These are phyloP conservation scores for Sphaerodactylus townsendi DNA, from an alignment of 2,113 vertebrate genomes.

Conservation along the genomic window DNA sequence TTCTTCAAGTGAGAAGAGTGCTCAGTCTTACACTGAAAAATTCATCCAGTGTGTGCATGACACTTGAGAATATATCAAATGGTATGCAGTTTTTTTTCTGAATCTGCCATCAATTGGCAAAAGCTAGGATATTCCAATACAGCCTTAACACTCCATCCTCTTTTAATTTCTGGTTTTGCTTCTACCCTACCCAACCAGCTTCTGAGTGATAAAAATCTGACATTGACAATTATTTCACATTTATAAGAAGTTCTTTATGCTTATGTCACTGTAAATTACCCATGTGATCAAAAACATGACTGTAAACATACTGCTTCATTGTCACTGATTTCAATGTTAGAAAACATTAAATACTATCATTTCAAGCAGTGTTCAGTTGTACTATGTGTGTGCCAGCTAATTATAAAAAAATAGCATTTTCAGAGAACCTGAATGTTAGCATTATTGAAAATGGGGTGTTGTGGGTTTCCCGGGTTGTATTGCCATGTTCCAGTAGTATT, in stretches of 20 bases:
- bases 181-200: constrained; percentile 51
- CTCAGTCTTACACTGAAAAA: not conserved
- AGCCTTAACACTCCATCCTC: constrained; percentile 57
- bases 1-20: not conserved
- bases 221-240: constrained; percentile 52
- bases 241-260: constrained; percentile 47
- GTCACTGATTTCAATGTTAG: not conserved
- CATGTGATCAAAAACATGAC: constrained; percentile 25
- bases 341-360: not conserved
- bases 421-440: rapidly evolving
- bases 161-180: constrained; percentile 32
- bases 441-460: not conserved
- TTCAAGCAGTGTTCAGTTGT: not conserved
- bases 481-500: no score
- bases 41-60: not conserved
- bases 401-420: not conserved
- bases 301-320: constrained; percentile 33
- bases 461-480: no score
- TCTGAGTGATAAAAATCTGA: constrained; percentile 61
- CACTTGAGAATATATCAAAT: not conserved
- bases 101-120: constrained; percentile 36
- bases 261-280: constrained; percentile 45
- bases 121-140: constrained; percentile 38
- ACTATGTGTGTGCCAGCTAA: not conserved
- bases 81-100: constrained; percentile 19